Evolutionary conservation across 2,113 vertebrate species (phyloP), one percentile per base, ranked within the genome.

Genomic region (Butorides virescens): DNA sequence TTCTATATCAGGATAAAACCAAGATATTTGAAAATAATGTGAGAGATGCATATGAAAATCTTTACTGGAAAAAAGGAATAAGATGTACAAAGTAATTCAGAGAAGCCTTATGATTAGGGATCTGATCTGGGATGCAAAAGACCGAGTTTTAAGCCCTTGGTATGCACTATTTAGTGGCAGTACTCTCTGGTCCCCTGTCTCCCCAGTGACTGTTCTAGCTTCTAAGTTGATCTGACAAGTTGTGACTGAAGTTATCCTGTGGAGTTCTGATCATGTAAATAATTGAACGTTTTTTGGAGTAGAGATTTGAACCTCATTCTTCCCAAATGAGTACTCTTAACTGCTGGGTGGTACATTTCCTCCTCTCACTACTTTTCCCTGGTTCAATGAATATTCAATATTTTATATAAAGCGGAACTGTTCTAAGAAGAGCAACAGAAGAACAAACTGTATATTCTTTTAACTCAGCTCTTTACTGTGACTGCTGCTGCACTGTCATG

Each of bases 301-400:
- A 82, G n/a, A 85, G 34, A 65, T 75, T 72, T 90, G 62, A 93
- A 53, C 8, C 3, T 72, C 46, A 36, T 52, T 75, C 44, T 76
- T 92, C 74, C 26, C 49, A 92, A 42, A 79, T 36, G 39, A 61
- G 1, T 79, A 36, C 22, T 90, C 30, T 83, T 82, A 88, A 76
- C 66, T 92, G 16, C 34, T 88, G 75, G 53, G 30, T 85, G 34
- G 32, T 76, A 90, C 30, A 32, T 27, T 44, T 94, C 75, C 49
- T 93, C 16, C 15, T 82, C 49, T 68, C 14, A n/a, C 62, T 79
- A 23, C 19, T 86, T 82, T 59, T 59, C 44, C 65, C 62, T 86
- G n/a, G 18, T 86, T 81, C 74, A 88, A 79, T 79, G 62, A 88
- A 78, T 95, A 94, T 73, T 93, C 58, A 94, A n/a, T 68, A 58